Base-by-base conservation (phyloP, 2,113 vertebrate species). In the Colaptes auratus region DNA sequence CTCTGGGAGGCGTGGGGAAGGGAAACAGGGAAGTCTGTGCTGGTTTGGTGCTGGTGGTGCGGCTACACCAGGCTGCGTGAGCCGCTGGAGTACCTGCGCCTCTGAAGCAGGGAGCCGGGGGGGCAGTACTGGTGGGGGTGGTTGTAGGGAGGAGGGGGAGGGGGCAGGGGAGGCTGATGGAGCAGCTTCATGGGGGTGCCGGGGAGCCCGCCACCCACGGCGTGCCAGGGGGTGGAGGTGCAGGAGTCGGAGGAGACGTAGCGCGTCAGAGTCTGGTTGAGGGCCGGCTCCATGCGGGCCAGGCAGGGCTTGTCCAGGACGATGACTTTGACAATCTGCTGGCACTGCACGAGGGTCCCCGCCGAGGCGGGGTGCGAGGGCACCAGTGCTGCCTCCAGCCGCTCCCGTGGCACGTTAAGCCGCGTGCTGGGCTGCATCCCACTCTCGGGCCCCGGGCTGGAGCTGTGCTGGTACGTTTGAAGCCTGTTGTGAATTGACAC, bases 401-500 rank as follows among this genome's bases (percentile, higher is more conserved):
- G 20, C 97, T 98, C 94, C 96, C 96, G 96, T 97, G 96, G 96
- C 98, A 98, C 97, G 97, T 99, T 99, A 99, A 97, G 98, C 98
- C 95, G 98, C 94, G 88, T 98, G 98, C 93, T 98, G 97, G 97
- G 98, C 84, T 98, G 98, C 50, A 66, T 97, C 98, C 97, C 97
- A 98, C 95, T 99, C 98, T 99, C 98, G 95, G 98, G 98, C 98
- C 96, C 98, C 97, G 95, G 98, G 97, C 98, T 96, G 97, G 98
- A 98, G 98, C 96, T 99, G 99, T 99, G 98, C 98, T 99, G 99
- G 98, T 99, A 99, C 98, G 98, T 99, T 99, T 99, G 99, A 98
- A 99, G 99, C 99, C 99, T 99, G 99, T 99, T 99, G 99, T 99
- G 99, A 99, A 99, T 99, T 99, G 99, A 99, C 98, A 99, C 99